These are phyloP conservation scores for Lasioglossum calceatum DNA, from an alignment of 2,888 invertebrate species.

Conservation along the genomic window DNA sequence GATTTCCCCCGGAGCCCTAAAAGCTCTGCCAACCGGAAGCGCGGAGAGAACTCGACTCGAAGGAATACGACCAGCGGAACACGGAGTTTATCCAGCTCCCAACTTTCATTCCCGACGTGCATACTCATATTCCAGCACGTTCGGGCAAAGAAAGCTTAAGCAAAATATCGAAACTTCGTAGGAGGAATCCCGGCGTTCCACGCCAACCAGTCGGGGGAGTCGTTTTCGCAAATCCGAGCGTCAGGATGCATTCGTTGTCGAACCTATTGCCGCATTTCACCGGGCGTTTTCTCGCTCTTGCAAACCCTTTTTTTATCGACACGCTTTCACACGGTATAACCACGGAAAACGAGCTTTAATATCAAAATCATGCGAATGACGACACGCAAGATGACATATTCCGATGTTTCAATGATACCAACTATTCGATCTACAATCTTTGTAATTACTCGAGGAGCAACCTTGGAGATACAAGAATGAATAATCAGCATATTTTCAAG, in stretches of 20 bases:
- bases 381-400: too few relatives aligned
- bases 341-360: background rate
- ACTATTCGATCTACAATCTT: too few relatives aligned
- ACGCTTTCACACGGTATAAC: slow-evolving; percentile 5
- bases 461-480: too few relatives aligned
- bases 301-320: background rate
- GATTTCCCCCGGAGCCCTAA: background rate
- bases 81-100: slow-evolving; percentile 26
- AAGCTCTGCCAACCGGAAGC: slow-evolving; percentile 1
- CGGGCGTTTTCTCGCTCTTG: background rate
- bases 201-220: background rate
- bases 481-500: too few relatives aligned
- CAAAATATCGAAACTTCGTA: slow-evolving; percentile 20
- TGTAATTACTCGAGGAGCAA: too few relatives aligned
- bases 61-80: background rate
- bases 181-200: background rate
- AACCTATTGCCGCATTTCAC: background rate
- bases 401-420: too few relatives aligned
- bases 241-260: slow-evolving; percentile 4
- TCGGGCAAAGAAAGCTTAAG: slow-evolving; percentile 21
- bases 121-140: background rate
- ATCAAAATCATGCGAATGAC: too few relatives aligned
- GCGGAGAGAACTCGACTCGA: background rate
- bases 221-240: slow-evolving; percentile 14
- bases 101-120: slow-evolving; percentile 26